Conservation (phyloP, 2,888 invertebrate species). For the Trisateles emortualis region DNA sequence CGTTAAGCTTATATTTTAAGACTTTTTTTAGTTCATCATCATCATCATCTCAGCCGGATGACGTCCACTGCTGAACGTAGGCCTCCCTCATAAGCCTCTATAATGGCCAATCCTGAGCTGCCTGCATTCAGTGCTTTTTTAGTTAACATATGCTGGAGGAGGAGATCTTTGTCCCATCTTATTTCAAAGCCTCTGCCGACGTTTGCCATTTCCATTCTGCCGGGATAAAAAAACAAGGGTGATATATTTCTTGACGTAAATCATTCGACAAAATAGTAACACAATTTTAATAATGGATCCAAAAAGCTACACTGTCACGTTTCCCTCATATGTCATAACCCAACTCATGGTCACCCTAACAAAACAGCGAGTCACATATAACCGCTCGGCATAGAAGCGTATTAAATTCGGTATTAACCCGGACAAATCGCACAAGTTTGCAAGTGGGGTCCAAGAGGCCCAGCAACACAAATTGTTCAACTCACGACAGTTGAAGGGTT, state of each 20-base stretch:
- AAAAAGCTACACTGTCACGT: not conserved
- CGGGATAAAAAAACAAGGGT: not conserved
- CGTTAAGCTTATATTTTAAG: no score
- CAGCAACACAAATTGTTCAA: conserved; percentile 55
- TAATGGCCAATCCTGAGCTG: no score
- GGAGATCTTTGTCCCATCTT: no score
- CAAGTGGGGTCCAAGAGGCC: conserved; percentile 64
- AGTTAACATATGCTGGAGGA: no score
- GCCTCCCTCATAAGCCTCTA: no score
- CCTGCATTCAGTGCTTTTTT: no score
- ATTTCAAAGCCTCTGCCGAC: no score
- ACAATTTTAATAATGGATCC: not conserved
- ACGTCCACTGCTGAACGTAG: no score
- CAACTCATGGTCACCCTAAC: conserved; percentile 24
- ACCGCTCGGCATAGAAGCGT: conserved; percentile 55
- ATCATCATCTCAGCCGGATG: no score
- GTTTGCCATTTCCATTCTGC: no score
- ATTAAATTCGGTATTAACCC: conserved; percentile 74
- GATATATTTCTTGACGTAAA: not conserved
- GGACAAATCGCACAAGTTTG: conserved; percentile 71
- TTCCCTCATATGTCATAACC: not conserved
- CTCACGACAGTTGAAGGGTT: conserved; percentile 58
- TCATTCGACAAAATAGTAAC: not conserved
- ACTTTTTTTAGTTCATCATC: no score
- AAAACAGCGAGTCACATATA: conserved; percentile 62